Evolutionary conservation across 2,113 vertebrate species (phyloP).

Genomic region (Cyprinodon tularosa): DNA sequence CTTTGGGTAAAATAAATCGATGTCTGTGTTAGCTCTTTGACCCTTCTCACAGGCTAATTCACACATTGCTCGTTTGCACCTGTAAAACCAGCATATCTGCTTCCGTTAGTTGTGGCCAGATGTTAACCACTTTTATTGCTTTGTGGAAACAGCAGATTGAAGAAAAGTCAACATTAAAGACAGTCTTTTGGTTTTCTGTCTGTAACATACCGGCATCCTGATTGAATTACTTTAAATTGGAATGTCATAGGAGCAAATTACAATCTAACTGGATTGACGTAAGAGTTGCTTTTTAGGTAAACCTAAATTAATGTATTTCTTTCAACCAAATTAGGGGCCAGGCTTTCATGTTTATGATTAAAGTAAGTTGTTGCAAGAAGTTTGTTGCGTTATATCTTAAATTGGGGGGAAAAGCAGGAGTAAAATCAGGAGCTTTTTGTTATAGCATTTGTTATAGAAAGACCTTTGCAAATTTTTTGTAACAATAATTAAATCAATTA

Average conservation of each 20-base stretch:
- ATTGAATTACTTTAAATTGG: no score
- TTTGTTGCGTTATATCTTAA: background rate
- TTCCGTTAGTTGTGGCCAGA: constrained; percentile 4
- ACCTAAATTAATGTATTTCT: background rate
- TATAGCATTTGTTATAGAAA: background rate
- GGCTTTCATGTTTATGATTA: constrained; percentile 13
- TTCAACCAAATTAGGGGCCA: background rate
- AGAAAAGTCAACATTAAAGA: background rate
- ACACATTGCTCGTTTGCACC: constrained; percentile 17
- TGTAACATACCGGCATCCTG: background rate
- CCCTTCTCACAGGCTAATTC: no score
- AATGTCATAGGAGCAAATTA: background rate
- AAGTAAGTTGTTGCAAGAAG: background rate
- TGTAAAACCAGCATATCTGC: constrained; percentile 11
- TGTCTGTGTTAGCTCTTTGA: no score
- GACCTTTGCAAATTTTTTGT: background rate
- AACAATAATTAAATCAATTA: background rate
- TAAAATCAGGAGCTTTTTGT: background rate
- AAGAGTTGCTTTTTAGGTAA: background rate
- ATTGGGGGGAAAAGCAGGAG: background rate
- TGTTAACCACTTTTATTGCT: background rate
- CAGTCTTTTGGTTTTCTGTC: background rate
- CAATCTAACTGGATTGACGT: background rate
- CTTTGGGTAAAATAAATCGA: no score
- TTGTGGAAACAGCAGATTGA: background rate